These are phyloP conservation scores for Matsumurasca onukii DNA, from an alignment of 1,140 invertebrate genomes.

Conservation along the genomic window DNA sequence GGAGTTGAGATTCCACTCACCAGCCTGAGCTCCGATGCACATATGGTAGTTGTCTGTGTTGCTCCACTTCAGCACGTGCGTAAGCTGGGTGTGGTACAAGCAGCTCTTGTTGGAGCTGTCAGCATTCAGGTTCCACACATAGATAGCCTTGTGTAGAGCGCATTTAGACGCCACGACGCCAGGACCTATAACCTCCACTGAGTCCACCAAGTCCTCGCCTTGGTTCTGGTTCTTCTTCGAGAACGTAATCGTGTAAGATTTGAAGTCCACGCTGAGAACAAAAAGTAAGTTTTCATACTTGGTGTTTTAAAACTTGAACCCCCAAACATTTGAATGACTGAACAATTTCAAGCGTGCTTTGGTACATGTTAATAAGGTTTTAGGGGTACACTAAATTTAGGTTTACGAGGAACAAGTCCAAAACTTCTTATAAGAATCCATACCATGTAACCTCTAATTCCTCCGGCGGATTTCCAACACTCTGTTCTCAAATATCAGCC, in stretches of 20 bases:
- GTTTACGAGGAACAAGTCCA: too few species aligned
- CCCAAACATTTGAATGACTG: too few species aligned
- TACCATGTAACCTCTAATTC: too few species aligned
- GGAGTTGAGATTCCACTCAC: conserved; percentile 43
- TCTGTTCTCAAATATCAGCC: too few species aligned
- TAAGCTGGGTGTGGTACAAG: conserved; percentile 45
- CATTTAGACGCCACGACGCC: conserved; percentile 50
- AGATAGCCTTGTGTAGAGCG: conserved; percentile 50
- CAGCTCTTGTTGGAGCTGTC: background rate
- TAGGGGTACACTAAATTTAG: too few species aligned
- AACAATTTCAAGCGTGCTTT: too few species aligned
- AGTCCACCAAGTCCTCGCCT: conserved; percentile 45
- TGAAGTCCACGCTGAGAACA: too few species aligned
- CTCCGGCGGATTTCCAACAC: too few species aligned
- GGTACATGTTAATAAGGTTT: too few species aligned
- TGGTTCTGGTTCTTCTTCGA: background rate
- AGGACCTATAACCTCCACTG: conserved; percentile 42
- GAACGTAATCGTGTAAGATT: background rate
- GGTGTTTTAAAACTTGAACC: too few species aligned
- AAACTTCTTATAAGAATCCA: too few species aligned
- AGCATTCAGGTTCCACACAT: conserved; percentile 43
- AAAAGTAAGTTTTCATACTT: too few species aligned
- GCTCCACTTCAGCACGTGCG: conserved; percentile 48
- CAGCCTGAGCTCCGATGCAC: conserved; percentile 47
- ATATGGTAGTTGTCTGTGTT: conserved; percentile 53